These are phyloP conservation scores for Drosophila subquinaria DNA, from an alignment of 2,888 invertebrate genomes.

Conservation along the genomic window DNA sequence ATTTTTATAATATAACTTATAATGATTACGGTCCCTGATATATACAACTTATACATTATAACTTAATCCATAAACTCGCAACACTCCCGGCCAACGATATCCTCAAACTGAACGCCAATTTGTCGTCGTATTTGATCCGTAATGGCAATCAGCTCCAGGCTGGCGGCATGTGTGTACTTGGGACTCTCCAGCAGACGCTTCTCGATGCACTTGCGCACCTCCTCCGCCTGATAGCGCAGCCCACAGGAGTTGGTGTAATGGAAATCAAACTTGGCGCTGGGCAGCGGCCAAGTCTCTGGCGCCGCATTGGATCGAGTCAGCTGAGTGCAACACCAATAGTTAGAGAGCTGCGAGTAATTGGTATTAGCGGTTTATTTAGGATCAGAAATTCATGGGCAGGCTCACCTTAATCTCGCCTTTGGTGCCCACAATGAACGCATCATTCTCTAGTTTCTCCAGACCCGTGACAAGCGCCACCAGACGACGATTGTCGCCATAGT, in stretches of 20 bases:
- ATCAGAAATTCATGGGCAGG: background rate
- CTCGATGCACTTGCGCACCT: constrained; percentile 90
- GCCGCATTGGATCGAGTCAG: constrained; percentile 87
- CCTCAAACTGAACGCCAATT: constrained; percentile 88
- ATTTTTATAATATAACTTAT: no score
- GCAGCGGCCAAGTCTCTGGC: constrained; percentile 88
- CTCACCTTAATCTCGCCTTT: constrained; percentile 84
- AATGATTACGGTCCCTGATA: no score
- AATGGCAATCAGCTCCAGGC: constrained; percentile 88
- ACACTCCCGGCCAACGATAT: constrained; percentile 7
- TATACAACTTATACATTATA: background rate
- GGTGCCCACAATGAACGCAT: constrained; percentile 82
- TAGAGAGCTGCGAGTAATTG: constrained; percentile 86
- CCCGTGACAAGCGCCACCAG: constrained; percentile 79
- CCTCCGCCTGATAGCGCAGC: constrained; percentile 90
- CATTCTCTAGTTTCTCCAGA: constrained; percentile 71
- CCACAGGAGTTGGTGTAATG: constrained; percentile 91
- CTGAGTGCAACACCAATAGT: constrained; percentile 81
- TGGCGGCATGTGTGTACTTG: constrained; percentile 88
- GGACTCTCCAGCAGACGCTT: constrained; percentile 89
- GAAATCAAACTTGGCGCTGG: constrained; percentile 86
- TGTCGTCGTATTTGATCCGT: constrained; percentile 90
- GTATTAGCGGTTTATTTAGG: background rate
- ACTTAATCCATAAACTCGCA: background rate
- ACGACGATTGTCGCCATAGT: constrained; percentile 79